Conservation (phyloP, 2,797 vertebrate genomes). For the Todus mexicanus region DNA sequence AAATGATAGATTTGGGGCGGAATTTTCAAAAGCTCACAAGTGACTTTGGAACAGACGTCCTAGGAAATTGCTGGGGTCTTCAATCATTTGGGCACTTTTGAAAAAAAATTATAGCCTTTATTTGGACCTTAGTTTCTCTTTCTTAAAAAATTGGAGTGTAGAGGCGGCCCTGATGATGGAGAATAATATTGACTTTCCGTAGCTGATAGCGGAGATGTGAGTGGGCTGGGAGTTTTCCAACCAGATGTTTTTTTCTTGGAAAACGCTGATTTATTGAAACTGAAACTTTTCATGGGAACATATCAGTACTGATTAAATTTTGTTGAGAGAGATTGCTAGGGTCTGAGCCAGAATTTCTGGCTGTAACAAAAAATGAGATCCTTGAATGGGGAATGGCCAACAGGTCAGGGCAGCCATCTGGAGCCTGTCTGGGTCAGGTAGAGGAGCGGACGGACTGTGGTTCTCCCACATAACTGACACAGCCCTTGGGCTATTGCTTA, state of each 20-base stretch:
- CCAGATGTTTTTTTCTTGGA: slow-evolving; percentile 42
- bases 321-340: slow-evolving; percentile 25
- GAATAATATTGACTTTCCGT: slow-evolving; percentile 48
- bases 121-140: not conserved
- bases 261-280: slow-evolving; percentile 61
- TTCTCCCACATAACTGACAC: not conserved
- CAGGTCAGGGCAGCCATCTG: slow-evolving; percentile 44
- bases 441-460: not conserved
- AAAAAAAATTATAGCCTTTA: not conserved
- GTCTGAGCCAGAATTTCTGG: slow-evolving; percentile 34
- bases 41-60: not conserved
- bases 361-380: slow-evolving; percentile 14
- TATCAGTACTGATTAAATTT: slow-evolving; percentile 66
- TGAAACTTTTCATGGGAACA: slow-evolving; percentile 63
- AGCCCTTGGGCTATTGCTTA: not conserved
- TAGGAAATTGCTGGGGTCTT: not conserved
- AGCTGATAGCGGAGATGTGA: slow-evolving; percentile 47
- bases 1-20: not conserved
- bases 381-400: not conserved
- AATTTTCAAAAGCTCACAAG: not conserved
- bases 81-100: not conserved
- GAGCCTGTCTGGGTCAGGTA: slow-evolving; percentile 44
- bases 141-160: not conserved
- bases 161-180: slow-evolving; percentile 6
- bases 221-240: slow-evolving; percentile 47